Conservation (phyloP, 2,113 vertebrate genomes). For the Hypanus sabinus region DNA sequence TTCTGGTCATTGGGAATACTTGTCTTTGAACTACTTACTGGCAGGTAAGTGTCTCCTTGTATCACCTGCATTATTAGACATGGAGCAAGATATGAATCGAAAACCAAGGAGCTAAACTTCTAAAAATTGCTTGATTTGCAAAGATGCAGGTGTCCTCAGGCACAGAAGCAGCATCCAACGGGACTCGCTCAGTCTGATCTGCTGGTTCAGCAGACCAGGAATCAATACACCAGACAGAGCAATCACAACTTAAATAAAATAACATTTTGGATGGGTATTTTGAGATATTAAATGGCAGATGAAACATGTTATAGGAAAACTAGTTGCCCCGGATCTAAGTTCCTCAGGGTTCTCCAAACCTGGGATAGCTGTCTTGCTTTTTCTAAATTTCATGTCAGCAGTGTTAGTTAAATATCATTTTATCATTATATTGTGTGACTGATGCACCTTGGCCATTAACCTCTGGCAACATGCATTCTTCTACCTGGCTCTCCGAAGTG, state of each 20-base stretch:
- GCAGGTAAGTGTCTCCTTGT: slow-evolving; percentile 61
- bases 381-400: background rate
- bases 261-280: background rate
- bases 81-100: background rate
- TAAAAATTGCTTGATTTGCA: background rate
- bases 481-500: background rate
- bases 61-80: background rate
- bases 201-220: background rate
- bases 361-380: background rate
- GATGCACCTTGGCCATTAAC: background rate
- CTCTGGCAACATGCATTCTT: background rate
- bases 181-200: no score
- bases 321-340: background rate
- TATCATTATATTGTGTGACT: background rate
- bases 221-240: background rate
- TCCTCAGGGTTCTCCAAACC: background rate
- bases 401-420: background rate
- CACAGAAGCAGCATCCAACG: background rate
- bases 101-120: background rate
- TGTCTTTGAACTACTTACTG: slow-evolving; percentile 83
- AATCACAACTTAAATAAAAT: background rate
- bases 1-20: slow-evolving; percentile 91
- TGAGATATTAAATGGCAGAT: background rate
- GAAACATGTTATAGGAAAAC: background rate
- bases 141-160: background rate